Evolutionary conservation across 1,140 invertebrate species (phyloP), one percentile per base, ranked within the genome.

Genomic region (Drosophila sp.): DNA sequence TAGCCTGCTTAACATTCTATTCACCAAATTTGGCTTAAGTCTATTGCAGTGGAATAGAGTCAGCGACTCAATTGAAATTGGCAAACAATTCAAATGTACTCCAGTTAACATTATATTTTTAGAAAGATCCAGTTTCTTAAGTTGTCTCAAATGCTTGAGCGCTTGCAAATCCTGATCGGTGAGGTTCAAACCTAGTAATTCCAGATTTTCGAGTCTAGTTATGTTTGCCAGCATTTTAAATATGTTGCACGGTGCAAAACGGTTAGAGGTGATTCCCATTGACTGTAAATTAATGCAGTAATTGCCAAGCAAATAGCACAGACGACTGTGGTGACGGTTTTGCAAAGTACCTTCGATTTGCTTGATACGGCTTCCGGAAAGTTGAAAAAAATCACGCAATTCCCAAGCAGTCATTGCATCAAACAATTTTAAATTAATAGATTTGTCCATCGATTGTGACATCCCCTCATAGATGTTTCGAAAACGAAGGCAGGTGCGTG

Each of bases 361-460:
- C 16, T 69, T 34, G 0, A 90, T 57, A 58, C 75, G 21, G 0
- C 6, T 0, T 0, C 89, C 87, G 0, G 82, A 82, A 4, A 89
- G 34, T 0, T 9, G 7, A 21, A 90, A 84, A 21, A 90, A 90
- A 13, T 84, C 74, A 1, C 66, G 78, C 7, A 81, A 43, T 27
- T 90, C 77, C 82, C 87, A 90, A 2, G 78, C 38, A 0, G 87
- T 87, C 67, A 90, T 40, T 0, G 9, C 2, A 0, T 43, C 18
- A 1, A 90, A 71, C 0, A 58, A 6, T 0, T 6, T 2, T 5
- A 72, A 45, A 9, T 75, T 29, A 0, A 81, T 1, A 0, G 1
- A 21, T 29, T 48, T 86, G 32, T 86, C 64, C 7, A 78, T 6
- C 0, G 25, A 32, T 7, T 57, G 48, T 0, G 73, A 53, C 14